Evolutionary conservation across 2,888 invertebrate genomes (phyloP), one percentile per base, ranked within the genome.

Genomic region (Agriotes lineatus): DNA sequence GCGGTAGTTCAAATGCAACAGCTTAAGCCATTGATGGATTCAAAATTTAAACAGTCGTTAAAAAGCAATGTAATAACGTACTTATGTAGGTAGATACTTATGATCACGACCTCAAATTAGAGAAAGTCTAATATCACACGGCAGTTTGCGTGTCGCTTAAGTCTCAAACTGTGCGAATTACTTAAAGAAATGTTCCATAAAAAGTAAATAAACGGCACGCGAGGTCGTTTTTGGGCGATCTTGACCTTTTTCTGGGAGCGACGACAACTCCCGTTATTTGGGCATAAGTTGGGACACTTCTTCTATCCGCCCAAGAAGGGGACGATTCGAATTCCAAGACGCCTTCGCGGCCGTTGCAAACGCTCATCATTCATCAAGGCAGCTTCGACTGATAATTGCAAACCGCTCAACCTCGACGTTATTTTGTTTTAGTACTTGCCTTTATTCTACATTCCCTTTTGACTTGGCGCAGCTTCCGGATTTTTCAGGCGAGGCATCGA

Each of bases 381-480:
- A 30, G 14, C 19, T 33, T 45, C 22, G 48, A 58, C 37, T 50
- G 35, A 64, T 39, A 35, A 57, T 42, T 48, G 35, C 35, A 57
- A 64, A 64, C 45, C 56, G 45, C 16, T 57, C 25, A 63, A 39
- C 20, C 56, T 37, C 14, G 14, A 64, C 42, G 45, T 19, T 44
- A 39, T 39, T 20, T 57, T 58, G 33, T 64, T 44, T 16, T 48
- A 50, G 7, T 33, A 57, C 45, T 50, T 63, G 33, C 45, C 68
- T 57, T 63, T 68, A 63, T 39, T 58, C 68, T 63, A 63, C 68
- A 63, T 68, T 68, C 58, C 58, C 63, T 42, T 19, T 44, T 35
- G 58, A 16, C 12, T 22, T 68, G 45, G 22, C 4, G 37, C 45
- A 50, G 56, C 56, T 54, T 67, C 61, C 58, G 45, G 42, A 65